These are phyloP conservation scores for Ammospiza maritima DNA, from an alignment of 2,797 vertebrate species.

Conservation along the genomic window DNA sequence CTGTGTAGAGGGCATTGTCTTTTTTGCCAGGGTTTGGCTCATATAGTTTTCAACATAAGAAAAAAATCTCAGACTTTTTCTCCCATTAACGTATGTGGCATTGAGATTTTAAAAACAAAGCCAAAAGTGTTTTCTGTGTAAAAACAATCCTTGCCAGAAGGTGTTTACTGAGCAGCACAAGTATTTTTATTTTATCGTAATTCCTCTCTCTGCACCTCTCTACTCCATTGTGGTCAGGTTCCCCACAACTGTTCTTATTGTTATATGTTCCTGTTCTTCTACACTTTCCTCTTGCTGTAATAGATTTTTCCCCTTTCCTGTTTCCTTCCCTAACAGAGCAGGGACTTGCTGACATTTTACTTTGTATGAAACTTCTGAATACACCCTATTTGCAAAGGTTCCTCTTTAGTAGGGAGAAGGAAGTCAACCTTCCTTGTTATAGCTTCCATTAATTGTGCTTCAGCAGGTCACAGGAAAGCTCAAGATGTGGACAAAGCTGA, in stretches of 20 bases:
- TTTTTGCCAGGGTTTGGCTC: not conserved
- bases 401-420: not conserved
- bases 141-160: not conserved
- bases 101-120: not conserved
- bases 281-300: not conserved
- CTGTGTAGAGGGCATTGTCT: not conserved
- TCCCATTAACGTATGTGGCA: not conserved
- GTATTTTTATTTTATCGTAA: not conserved
- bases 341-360: not conserved
- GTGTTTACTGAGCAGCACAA: not conserved
- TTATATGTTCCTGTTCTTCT: not conserved
- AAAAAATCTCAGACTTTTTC: not conserved
- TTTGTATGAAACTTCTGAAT: not conserved
- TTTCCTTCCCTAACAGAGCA: conserved; percentile 6
- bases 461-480: conserved; percentile 18
- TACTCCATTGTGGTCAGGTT: not conserved
- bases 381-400: not conserved
- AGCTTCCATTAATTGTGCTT: conserved; percentile 57
- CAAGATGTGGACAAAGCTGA: not conserved
- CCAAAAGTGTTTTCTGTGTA: not conserved
- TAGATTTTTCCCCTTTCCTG: not conserved
- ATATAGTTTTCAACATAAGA: not conserved
- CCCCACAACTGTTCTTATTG: not conserved
- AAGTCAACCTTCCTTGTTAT: conserved; percentile 14
- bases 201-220: not conserved